Conservation (phyloP, 2,888 invertebrate species). For the Lithophane socia region DNA sequence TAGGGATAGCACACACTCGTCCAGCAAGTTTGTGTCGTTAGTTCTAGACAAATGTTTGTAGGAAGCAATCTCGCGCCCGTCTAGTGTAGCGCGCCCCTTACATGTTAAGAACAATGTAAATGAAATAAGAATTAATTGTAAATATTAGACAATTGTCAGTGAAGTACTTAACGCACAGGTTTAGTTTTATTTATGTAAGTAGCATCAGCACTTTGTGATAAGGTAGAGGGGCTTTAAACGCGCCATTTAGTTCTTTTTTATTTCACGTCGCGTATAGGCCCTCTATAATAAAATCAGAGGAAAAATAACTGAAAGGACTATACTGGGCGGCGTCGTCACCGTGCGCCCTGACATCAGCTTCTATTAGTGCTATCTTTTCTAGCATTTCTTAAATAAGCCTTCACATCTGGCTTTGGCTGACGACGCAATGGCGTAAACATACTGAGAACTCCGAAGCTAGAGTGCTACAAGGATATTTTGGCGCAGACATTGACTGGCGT, state of each 20-base stretch:
- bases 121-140: conserved; percentile 19
- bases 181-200: neutral
- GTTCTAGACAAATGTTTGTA: neutral
- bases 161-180: conserved; percentile 38
- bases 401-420: neutral
- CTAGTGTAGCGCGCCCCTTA: neutral
- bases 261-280: neutral
- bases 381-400: neutral
- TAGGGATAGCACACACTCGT: neutral
- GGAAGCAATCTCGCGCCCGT: conserved; percentile 19
- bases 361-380: neutral
- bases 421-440: neutral
- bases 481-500: neutral
- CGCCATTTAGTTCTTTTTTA: neutral
- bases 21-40: neutral
- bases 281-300: neutral
- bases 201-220: neutral
- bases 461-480: neutral
- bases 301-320: neutral
- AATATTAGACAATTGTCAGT: conserved; percentile 23
- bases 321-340: too few species aligned
- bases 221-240: too few species aligned
- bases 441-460: neutral
- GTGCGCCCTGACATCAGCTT: neutral
- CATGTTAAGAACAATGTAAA: conserved; percentile 19